A percentile compares a stretch with the other conserved stretches of the same genome.
Evolutionary conservation across 2,797 vertebrate species (phyloP).

Genomic region (Hydrophis major): DNA sequence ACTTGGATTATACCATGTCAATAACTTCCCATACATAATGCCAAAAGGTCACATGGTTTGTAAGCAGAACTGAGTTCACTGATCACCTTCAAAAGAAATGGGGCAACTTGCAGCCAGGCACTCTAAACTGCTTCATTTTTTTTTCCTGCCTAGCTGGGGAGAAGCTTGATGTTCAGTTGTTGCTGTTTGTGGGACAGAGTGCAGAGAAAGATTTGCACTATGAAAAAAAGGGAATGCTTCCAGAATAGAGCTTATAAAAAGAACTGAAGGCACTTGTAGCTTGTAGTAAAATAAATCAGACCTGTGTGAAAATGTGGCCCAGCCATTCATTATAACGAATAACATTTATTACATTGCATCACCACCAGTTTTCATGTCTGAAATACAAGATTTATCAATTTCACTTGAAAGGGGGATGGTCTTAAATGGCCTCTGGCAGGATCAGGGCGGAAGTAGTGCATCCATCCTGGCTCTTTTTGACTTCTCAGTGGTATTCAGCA

Average conservation of each 20-base stretch:
- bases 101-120: not conserved
- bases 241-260: not conserved
- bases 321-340: not conserved
- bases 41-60: not conserved
- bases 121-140: not conserved
- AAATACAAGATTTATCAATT: not conserved
- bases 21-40: not conserved
- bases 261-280: not conserved
- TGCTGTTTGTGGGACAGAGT: not conserved
- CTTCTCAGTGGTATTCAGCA: not conserved
- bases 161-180: not conserved
- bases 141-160: not conserved
- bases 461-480: not conserved
- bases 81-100: not conserved
- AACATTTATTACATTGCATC: not conserved
- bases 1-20: not conserved
- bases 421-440: not conserved
- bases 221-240: not conserved
- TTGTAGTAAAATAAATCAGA: not conserved
- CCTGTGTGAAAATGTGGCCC: not conserved
- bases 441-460: not conserved
- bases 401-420: not conserved
- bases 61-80: not conserved
- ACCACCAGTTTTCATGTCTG: not conserved
- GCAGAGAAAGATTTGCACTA: not conserved